Conservation (phyloP, 2,113 vertebrate species). For the human region DNA sequence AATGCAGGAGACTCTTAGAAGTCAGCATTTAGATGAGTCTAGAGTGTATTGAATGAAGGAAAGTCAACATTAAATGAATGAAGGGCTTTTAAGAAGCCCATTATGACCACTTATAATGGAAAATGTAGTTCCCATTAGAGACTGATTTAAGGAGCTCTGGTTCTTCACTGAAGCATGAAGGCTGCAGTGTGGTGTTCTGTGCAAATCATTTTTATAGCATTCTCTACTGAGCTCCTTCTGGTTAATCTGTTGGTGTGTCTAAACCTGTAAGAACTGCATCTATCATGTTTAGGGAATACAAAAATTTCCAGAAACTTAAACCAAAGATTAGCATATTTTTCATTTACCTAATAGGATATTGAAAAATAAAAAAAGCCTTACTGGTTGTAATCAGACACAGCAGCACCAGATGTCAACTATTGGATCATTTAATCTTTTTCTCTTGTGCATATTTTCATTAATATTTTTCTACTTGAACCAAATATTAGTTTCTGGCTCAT, state of each 20-base stretch:
- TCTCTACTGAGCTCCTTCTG: background rate
- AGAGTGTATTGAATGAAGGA: constrained; percentile 46
- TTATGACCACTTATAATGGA: constrained; percentile 42
- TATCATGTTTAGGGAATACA: constrained; percentile 23
- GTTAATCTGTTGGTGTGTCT: background rate
- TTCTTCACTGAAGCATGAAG: constrained; percentile 31
- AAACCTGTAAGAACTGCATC: background rate
- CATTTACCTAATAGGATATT: constrained; percentile 32
- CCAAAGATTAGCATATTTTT: background rate
- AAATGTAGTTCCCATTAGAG: constrained; percentile 61
- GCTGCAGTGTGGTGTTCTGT: background rate
- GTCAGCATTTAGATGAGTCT: constrained; percentile 33
- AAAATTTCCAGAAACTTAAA: background rate
- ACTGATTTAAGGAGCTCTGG: constrained; percentile 34
- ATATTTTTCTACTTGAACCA: constrained; percentile 66
- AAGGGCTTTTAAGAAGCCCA: constrained; percentile 68
- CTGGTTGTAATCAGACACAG: constrained; percentile 30
- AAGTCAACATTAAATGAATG: constrained; percentile 65
- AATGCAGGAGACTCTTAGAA: background rate
- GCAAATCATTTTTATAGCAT: constrained; percentile 34
- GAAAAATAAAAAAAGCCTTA: background rate
- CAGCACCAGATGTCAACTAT: constrained; percentile 47
- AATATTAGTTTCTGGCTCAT: constrained; percentile 61
- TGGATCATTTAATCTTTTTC: constrained; percentile 38
- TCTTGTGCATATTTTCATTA: constrained; percentile 60